A percentile compares a stretch with the other conserved stretches of the same genome.
phyloP scores from a whole-genome alignment of 2,113 vertebrate species.

The Eclectus roratus region DNA sequence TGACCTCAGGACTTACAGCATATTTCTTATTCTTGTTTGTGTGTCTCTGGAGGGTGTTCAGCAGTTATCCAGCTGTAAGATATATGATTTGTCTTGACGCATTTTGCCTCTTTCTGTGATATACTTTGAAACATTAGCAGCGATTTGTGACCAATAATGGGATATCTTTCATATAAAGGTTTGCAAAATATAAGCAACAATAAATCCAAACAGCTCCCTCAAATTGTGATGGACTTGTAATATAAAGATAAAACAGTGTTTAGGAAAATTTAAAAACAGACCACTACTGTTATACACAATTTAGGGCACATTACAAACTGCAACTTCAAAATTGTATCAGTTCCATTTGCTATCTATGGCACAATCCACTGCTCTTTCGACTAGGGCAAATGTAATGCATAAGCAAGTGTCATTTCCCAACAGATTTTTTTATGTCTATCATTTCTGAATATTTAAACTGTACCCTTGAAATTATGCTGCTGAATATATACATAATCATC shows the following conservation, averaged over 20 bases:
- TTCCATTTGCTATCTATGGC: not conserved
- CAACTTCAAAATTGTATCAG: not conserved
- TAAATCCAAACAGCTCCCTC: not conserved
- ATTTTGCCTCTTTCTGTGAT: not conserved
- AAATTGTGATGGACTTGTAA: not conserved
- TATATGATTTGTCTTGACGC: not conserved
- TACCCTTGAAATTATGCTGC: not conserved
- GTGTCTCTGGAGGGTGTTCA: not conserved
- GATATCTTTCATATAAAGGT: not conserved
- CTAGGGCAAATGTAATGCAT: not conserved
- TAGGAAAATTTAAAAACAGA: not conserved
- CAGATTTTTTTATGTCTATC: not conserved
- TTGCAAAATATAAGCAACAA: not conserved
- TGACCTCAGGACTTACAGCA: not conserved
- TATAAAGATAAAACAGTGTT: not conserved
- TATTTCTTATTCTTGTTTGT: constrained; percentile 6
- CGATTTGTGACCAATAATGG: not conserved
- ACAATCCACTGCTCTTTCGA: not conserved
- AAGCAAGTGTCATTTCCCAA: not conserved
- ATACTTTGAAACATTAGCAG: not conserved
- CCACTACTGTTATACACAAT: not conserved
- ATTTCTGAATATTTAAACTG: not conserved
- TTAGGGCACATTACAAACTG: not conserved
- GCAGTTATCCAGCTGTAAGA: not conserved
- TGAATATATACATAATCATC: not conserved